Conservation (phyloP, 2,797 vertebrate genomes). For the Telmatherina bonti region DNA sequence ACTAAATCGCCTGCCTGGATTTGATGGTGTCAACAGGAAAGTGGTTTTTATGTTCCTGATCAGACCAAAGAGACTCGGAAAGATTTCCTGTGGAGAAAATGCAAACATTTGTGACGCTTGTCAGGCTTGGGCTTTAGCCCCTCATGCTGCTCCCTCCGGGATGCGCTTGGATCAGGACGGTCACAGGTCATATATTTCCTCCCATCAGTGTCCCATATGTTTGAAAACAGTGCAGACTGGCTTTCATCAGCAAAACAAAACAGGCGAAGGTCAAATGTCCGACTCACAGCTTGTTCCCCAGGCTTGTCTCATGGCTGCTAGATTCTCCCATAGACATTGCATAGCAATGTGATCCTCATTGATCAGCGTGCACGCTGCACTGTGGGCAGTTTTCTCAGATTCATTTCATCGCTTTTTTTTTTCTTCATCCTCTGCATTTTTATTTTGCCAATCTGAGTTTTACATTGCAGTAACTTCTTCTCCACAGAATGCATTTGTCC, state of each 20-base stretch:
- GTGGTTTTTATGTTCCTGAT: constrained; percentile 70
- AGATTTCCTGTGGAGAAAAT: constrained; percentile 81
- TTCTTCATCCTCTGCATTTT: constrained; percentile 30
- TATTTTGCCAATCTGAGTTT: constrained; percentile 32
- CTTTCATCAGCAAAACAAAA: constrained; percentile 74
- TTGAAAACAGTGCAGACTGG: constrained; percentile 44
- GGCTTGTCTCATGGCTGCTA: constrained; percentile 34
- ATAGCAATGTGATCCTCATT: constrained; percentile 3
- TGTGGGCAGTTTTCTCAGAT: constrained; percentile 27
- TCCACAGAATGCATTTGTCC: constrained; percentile 94
- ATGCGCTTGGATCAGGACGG: constrained; percentile 67
- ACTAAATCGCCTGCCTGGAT: constrained; percentile 44
- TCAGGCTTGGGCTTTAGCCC: constrained; percentile 44
- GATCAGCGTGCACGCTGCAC: neutral
- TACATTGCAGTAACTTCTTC: constrained; percentile 48
- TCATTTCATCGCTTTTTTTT: constrained; percentile 3
- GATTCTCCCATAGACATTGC: constrained; percentile 19
- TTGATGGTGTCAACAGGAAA: constrained; percentile 67
- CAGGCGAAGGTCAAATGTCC: constrained; percentile 56
- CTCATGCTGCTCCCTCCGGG: constrained; percentile 69
- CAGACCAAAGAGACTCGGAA: constrained; percentile 69
- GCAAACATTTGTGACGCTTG: constrained; percentile 75
- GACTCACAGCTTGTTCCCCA: constrained; percentile 43
- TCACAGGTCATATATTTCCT: constrained; percentile 78
- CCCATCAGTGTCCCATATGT: constrained; percentile 48